Evolutionary conservation across 92 coral and sea anemone genomes (phyloP).

Genomic region (Palythoa caribaeorum): DNA sequence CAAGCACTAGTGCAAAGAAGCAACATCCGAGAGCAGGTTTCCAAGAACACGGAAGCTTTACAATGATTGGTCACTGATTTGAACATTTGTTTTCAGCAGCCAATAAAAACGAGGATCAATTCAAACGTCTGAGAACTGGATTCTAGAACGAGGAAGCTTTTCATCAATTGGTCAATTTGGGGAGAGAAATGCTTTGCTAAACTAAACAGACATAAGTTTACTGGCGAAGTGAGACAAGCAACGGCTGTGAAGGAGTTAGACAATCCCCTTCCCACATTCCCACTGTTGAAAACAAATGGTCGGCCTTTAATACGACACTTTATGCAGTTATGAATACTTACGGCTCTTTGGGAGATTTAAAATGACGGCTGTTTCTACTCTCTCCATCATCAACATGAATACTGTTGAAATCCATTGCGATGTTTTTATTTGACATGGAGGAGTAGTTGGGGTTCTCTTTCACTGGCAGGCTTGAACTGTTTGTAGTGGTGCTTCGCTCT

Average conservation of each 20-base stretch:
- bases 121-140: no score
- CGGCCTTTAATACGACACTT: background rate
- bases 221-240: no score
- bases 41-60: no score
- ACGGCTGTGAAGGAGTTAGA: no score
- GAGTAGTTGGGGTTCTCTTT: constrained; percentile 3
- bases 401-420: constrained; percentile 6
- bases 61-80: no score
- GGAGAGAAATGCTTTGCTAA: background rate
- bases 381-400: constrained; percentile 11
- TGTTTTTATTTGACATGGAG: background rate
- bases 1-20: no score
- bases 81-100: background rate
- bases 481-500: constrained; percentile 4
- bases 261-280: no score
- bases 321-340: constrained; percentile 3
- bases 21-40: no score
- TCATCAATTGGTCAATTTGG: background rate
- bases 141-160: no score
- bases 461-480: background rate
- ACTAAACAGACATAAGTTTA: background rate
- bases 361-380: background rate
- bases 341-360: background rate
- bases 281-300: background rate
- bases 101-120: no score